Evolutionary conservation across 2,113 vertebrate species (phyloP).

Genomic region (Fulica atra): DNA sequence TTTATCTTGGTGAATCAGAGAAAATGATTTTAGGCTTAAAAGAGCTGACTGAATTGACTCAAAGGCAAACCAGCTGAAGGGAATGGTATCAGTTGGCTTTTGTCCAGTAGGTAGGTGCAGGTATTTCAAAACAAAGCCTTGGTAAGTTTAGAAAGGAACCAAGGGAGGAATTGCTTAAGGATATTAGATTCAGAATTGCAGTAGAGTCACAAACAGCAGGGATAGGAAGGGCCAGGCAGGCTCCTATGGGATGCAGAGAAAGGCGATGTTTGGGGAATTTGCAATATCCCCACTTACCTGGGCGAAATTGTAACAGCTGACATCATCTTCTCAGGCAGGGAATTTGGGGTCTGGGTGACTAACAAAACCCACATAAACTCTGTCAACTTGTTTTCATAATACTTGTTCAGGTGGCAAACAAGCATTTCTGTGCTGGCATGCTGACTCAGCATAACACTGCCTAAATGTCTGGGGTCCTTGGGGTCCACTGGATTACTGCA

Average conservation of each 20-base stretch:
- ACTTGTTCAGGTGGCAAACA: neutral
- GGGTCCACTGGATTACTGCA: neutral
- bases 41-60: conserved; percentile 10
- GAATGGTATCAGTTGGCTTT: neutral
- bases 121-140: conserved; percentile 33
- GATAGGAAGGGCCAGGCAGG: neutral
- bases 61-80: conserved; percentile 21
- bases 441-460: conserved; percentile 26
- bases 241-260: neutral
- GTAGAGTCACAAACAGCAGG: neutral
- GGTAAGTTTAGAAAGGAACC: neutral
- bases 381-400: neutral
- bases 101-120: neutral
- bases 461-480: neutral
- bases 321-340: neutral
- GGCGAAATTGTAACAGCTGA: neutral
- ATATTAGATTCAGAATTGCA: neutral
- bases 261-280: neutral
- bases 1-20: neutral
- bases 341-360: neutral
- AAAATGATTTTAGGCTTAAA: conserved; percentile 32
- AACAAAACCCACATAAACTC: neutral
- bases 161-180: neutral
- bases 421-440: neutral
- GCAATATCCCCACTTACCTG: neutral